These are phyloP conservation scores for Grus americana DNA, from an alignment of 2,113 vertebrate genomes.

Conservation along the genomic window DNA sequence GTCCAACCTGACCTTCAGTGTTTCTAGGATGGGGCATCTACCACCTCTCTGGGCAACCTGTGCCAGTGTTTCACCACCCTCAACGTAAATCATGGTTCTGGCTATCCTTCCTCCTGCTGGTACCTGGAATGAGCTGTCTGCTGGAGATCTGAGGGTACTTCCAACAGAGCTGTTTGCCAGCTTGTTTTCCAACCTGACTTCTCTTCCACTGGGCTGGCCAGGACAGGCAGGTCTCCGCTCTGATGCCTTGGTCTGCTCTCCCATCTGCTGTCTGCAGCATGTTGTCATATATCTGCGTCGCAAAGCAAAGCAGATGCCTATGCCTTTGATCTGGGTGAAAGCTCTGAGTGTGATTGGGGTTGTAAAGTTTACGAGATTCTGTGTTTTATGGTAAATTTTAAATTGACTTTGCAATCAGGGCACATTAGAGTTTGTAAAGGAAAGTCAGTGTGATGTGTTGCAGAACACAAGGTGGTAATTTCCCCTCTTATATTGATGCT, in stretches of 20 bases:
- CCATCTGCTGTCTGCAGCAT: neutral
- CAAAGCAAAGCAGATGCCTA: neutral
- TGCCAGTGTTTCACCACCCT: neutral
- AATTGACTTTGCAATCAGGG: slow-evolving; percentile 41
- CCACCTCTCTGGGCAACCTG: neutral
- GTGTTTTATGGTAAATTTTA: slow-evolving; percentile 41
- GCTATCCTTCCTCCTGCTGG: neutral
- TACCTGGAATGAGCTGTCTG: neutral
- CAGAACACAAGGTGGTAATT: slow-evolving; percentile 43
- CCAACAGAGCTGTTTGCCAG: neutral
- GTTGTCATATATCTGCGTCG: accelerated
- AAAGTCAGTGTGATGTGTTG: neutral
- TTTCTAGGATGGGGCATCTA: neutral
- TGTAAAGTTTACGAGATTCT: slow-evolving; percentile 49
- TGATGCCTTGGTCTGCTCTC: neutral
- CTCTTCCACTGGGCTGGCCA: neutral
- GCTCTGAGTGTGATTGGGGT: neutral
- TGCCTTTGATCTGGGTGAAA: neutral
- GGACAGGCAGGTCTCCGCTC: neutral
- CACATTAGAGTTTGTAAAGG: neutral
- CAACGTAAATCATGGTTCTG: neutral
- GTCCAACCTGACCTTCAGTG: accelerated
- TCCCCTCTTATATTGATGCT: slow-evolving; percentile 17
- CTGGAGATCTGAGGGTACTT: neutral
- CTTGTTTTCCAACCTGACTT: neutral